Percentiles rank a stretch among this genome's conserved stretches.
Conservation (phyloP, 2,113 vertebrate species). For the Gobio gobio region DNA sequence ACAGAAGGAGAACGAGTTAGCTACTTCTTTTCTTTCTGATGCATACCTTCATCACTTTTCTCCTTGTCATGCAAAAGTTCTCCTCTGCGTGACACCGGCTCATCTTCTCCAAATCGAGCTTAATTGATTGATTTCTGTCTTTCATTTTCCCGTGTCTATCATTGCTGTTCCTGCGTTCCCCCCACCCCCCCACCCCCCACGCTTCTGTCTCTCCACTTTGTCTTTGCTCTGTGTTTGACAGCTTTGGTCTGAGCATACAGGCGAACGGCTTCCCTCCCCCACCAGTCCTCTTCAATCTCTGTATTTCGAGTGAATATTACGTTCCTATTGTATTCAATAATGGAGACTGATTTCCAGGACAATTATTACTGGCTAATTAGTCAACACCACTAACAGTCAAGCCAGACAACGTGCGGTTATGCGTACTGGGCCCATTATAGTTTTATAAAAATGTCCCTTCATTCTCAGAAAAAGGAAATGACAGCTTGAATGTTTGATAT, state of each 20-base stretch:
- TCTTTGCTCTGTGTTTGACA: slow-evolving; percentile 59
- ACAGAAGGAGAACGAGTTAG: slow-evolving; percentile 50
- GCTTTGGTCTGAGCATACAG: slow-evolving; percentile 42
- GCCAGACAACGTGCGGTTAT: slow-evolving; percentile 33
- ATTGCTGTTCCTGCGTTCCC: slow-evolving; percentile 26
- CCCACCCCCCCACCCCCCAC: too few species aligned
- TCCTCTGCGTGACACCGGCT: slow-evolving; percentile 81
- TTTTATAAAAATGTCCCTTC: slow-evolving; percentile 47
- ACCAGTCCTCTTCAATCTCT: slow-evolving; percentile 5
- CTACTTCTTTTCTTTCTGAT: slow-evolving; percentile 70
- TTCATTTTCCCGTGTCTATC: slow-evolving; percentile 54
- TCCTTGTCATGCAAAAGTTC: slow-evolving; percentile 53
- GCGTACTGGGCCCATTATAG: slow-evolving; percentile 44
- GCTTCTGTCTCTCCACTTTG: slow-evolving; percentile 16
- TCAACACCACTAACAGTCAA: slow-evolving; percentile 40
- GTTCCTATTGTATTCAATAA: slow-evolving; percentile 62
- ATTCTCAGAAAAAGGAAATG: slow-evolving; percentile 34
- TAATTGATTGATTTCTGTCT: slow-evolving; percentile 81
- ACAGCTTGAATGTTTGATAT: slow-evolving; percentile 55
- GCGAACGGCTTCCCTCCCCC: slow-evolving; percentile 26
- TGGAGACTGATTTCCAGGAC: slow-evolving; percentile 60
- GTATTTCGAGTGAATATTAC: slow-evolving; percentile 49
- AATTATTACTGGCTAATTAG: slow-evolving; percentile 67
- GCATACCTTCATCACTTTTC: slow-evolving; percentile 41
- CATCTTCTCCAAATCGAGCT: slow-evolving; percentile 85